Base-by-base conservation (phyloP, 1,140 invertebrate genomes). In the Carposina sasakii region DNA sequence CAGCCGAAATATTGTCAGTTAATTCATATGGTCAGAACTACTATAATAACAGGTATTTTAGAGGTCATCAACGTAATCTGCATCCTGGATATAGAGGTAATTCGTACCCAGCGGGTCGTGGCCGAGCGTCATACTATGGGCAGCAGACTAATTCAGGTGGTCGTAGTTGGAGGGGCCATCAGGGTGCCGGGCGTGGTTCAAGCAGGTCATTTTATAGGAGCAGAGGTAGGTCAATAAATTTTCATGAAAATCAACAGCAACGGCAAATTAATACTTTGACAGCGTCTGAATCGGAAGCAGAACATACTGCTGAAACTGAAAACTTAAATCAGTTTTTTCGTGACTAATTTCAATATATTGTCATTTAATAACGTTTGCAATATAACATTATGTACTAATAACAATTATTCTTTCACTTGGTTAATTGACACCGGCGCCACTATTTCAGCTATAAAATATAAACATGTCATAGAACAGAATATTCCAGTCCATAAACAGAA, bases 371-470 rank as follows among this genome's bases (percentile, higher is more conserved):
- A 28, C 13, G 17, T 24, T 28, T 40, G 24, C 16, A 37, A 37
- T 20, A 48, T 39, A 10, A n/a, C 17, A 30, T 20, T 10, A 48
- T 40, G 21, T 10, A 17, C 12, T 39, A n/a, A 24, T 39, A 4
- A 28, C 26, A 19, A 10, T 19, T 48, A 15, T 40, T 48, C 26
- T 20, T 50, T 41, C n/a, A n/a, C n/a, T n/a, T n/a, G n/a, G n/a
- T 6, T 57, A 48, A 13, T 65, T 43, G 54, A 62, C 28, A 43
- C 57, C 0, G 63, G 56, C 15, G 54, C 57, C 13, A 57, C 56
- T 15, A 30, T 61, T 10, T 58, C 47, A 3, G 52, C 49, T n/a
- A 31, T 48, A 24, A 52, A 54, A 44, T 40, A 52, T 54, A 56
- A 50, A 39, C 21, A 57, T 46, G 40, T 50, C 13, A 9, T 37